Evolutionary conservation across 2,888 invertebrate genomes (phyloP).

Genomic region (Trichacis sp.): DNA sequence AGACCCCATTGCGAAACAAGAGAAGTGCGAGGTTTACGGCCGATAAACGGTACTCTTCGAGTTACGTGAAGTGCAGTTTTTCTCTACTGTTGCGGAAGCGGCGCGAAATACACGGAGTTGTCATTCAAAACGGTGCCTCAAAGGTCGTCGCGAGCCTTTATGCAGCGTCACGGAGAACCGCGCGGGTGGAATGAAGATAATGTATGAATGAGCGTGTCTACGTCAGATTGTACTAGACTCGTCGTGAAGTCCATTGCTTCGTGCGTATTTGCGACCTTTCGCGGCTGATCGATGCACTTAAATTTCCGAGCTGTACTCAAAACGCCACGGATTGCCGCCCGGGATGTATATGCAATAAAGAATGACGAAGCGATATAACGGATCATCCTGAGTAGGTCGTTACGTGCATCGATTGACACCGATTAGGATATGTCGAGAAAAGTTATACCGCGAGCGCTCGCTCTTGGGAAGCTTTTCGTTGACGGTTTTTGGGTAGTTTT

Average conservation of each 20-base stretch:
- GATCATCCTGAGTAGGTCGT: slow-evolving; percentile 66
- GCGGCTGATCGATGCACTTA: too few relatives aligned
- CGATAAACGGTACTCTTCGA: not conserved
- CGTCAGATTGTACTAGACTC: slow-evolving; percentile 14
- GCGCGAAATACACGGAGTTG: not conserved
- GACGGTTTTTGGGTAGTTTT: not conserved
- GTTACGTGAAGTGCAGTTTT: not conserved
- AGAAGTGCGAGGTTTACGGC: not conserved
- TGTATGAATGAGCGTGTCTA: slow-evolving; percentile 38
- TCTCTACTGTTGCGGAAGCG: not conserved
- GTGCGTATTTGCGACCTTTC: slow-evolving; percentile 26
- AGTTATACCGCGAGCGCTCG: slow-evolving; percentile 44
- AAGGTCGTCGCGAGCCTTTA: slow-evolving; percentile 6
- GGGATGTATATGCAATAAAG: slow-evolving; percentile 26
- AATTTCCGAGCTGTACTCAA: too few relatives aligned
- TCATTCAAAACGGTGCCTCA: not conserved
- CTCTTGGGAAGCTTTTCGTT: slow-evolving; percentile 2
- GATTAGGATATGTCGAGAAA: slow-evolving; percentile 60
- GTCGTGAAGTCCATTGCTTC: not conserved
- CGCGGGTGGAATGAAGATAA: slow-evolving; percentile 18
- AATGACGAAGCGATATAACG: slow-evolving; percentile 56
- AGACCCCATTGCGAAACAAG: too few relatives aligned
- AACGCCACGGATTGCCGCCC: slow-evolving; percentile 8
- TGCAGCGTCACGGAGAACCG: slow-evolving; percentile 7
- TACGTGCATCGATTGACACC: slow-evolving; percentile 65